phyloP scores from a whole-genome alignment of 2,888 invertebrate species.

The Volucella inflata region DNA sequence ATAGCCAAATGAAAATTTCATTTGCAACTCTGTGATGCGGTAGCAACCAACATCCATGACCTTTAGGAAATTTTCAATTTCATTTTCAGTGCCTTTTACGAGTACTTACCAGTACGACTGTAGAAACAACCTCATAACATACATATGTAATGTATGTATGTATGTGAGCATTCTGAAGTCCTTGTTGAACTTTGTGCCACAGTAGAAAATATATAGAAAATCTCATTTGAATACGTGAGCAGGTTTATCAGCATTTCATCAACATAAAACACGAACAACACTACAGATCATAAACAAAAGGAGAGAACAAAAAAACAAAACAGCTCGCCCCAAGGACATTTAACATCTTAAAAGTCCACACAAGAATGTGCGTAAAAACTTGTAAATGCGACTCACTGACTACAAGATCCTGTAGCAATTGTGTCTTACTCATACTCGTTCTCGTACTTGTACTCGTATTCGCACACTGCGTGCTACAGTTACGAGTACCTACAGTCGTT shows the following conservation, averaged over 20 bases:
- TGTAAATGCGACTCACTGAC: neutral
- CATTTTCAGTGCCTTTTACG: constrained; percentile 27
- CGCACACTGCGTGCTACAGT: neutral
- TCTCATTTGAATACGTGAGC: constrained; percentile 63
- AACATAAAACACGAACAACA: constrained; percentile 63
- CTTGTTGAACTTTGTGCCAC: neutral
- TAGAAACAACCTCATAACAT: too few species aligned
- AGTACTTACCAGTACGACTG: neutral
- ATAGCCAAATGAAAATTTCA: constrained; percentile 48
- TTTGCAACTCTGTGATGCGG: constrained; percentile 37
- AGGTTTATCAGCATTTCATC: constrained; percentile 64
- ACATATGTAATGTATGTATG: too few species aligned
- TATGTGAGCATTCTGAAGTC: constrained; percentile 1
- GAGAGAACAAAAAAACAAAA: constrained; percentile 7
- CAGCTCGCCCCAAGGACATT: constrained; percentile 2
- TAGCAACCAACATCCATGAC: neutral
- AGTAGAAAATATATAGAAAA: constrained; percentile 22
- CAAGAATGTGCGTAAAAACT: neutral
- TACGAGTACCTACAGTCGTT: constrained; percentile 18
- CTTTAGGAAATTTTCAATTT: constrained; percentile 38
- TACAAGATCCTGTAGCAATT: too few species aligned
- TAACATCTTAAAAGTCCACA: neutral
- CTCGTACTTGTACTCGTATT: too few species aligned
- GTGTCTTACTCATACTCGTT: too few species aligned
- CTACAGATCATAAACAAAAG: constrained; percentile 38